Percentiles rank a stretch among this genome's conserved stretches.
Conservation (phyloP, 1,140 invertebrate species). For the Pantala flavescens region DNA sequence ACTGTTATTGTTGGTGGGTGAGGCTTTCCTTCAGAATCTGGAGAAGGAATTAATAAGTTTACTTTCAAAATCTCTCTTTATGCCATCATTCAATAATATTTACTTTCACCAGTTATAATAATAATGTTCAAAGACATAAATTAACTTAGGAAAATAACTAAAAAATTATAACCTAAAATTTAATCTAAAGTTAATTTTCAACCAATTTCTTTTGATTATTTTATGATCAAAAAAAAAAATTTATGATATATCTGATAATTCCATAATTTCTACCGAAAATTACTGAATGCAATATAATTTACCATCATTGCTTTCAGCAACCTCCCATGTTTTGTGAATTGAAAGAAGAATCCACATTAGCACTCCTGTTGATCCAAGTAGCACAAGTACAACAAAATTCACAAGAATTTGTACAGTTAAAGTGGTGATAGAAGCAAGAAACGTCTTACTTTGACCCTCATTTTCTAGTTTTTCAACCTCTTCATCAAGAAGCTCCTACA, state of each 20-base stretch:
- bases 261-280: too few species aligned
- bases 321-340: background rate
- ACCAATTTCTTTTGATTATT: too few species aligned
- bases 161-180: too few species aligned
- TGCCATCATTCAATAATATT: too few species aligned
- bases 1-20: constrained; percentile 27
- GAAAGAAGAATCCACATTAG: background rate
- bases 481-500: background rate
- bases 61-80: too few species aligned
- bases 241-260: too few species aligned
- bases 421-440: background rate
- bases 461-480: background rate
- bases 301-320: background rate
- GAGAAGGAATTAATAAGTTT: background rate
- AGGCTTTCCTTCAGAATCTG: constrained; percentile 17
- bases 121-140: too few species aligned
- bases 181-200: too few species aligned
- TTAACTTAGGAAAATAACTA: too few species aligned
- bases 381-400: background rate
- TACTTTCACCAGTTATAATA: too few species aligned
- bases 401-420: background rate
- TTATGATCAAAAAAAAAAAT: too few species aligned
- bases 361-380: background rate
- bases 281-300: background rate
- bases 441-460: background rate